Base-by-base conservation (phyloP, 2,797 vertebrate species). In the Stomatorhinus walkeri region DNA sequence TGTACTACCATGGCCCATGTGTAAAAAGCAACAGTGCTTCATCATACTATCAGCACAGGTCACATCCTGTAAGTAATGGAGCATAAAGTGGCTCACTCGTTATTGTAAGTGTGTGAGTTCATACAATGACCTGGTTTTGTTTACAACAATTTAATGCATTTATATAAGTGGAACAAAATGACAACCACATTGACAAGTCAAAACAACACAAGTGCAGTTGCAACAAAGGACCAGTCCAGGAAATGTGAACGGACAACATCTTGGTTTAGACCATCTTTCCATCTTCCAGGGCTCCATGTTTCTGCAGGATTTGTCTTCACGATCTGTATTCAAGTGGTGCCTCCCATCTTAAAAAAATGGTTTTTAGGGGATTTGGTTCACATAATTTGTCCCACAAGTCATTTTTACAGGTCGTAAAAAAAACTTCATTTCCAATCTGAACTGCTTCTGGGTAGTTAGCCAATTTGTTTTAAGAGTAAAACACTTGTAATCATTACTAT, bases 101-200 rank as follows among this genome's bases (percentile, higher is more conserved):
- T 46, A 46, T 81, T 81, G 32, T 14, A 40, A 32, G 72, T 16
- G 36, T 81, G 16, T 81, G 43, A 48, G 79, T 43, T 43, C 79
- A 48, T 83, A 46, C 16, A 43, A 84, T 28, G n/a, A 51, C 10
- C 1, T 84, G 7, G 10, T 85, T 81, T 83, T 68, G 32, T 48
- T 49, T 19, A 72, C 64, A 72, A 88, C 54, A 85, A 84, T 84
- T 84, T 68, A 85, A 61, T 88, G 56, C 76, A 84, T 40, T 79
- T 56, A 87, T 86, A 64, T 10, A 85, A 84, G 1, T 64, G 43
- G 40, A 88, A 88, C 56, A 85, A 72, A 88, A 88, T 36, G 16
- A 85, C 52, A 88, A 16, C 40, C 72, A 88, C 76, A 84, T 59
- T 46, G 48, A 46, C 22, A 68, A 51, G 19, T 36, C 14, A 85